Base-by-base conservation (phyloP, 2,113 vertebrate species). In the Agapornis roseicollis region DNA sequence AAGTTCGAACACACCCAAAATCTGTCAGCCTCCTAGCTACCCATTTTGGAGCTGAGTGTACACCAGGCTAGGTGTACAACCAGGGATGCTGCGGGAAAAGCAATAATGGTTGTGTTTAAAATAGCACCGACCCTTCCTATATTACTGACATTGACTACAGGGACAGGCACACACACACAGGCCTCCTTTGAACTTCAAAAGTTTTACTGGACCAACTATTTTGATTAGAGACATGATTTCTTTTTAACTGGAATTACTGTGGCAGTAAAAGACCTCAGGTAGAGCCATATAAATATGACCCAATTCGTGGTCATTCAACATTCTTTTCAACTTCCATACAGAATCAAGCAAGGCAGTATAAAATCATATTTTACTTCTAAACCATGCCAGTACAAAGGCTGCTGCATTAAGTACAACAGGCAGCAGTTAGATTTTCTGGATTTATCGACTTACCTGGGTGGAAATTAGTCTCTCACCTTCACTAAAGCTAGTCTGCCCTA, bases 1-100 rank as follows among this genome's bases (percentile, higher is more conserved):
- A 86, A 92, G 83, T 88, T 93, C 29, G 47, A 89, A 81, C 60
- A 66, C n/a, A 74, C 31, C 13, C n/a, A 70, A 64, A 93, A 76
- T 71, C 72, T 65, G 23, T 81, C 81, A 90, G 44, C 56, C 90
- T 92, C 80, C 70, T 85, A 80, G 33, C 20, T 42, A 68, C 23
- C 77, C 33, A 5, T 89, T 92, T 80, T 86, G 65, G 72, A 94
- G 33, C 53, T 85, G 44, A 70, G n/a, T 29, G n/a, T 1, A 3
- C 47, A 85, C 33, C 33, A 52, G 2, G 1, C 20, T 65, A 28
- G 56, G 81, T 78, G 65, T 44, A 64, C 47, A 78, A 2, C 0
- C 42, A 69, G 83, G 82, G 77, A 35, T 55, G 80, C 90, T 90
- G 61, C 73, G 93, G 91, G 91, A 94, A 93, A 96, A 94, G 47